Base-by-base conservation (phyloP, 2,113 vertebrate genomes). In the Oenanthe melanoleuca region DNA sequence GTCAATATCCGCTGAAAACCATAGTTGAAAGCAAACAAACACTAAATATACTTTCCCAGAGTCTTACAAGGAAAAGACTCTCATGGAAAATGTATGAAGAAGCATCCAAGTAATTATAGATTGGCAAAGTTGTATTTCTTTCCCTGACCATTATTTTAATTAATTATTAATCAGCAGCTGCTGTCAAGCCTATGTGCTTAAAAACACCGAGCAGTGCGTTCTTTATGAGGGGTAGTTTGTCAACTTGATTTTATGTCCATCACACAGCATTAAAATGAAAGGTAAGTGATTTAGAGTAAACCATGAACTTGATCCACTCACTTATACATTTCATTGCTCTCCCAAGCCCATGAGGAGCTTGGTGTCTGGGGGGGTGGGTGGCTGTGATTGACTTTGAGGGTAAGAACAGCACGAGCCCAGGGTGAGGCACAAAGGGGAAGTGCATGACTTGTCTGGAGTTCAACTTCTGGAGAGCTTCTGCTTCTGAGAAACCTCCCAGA, bases 21-120 rank as follows among this genome's bases (percentile, higher is more conserved):
- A 63, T 28, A 38, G 82, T 0, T 97, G 92, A 95, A 94, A 97
- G 86, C 86, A 96, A 96, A 86, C 72, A 91, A 94, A 96, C 75
- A 86, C 86, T 59, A 84, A 93, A 83, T 86, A 90, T n/a, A 92
- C 52, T 78, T 94, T 77, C 53, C 71, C 38, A 53, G 71, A 93
- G 17, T 49, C 64, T 82, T 83, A 86, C 67, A 93, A 90, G 88
- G 88, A 93, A 92, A 92, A 93, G 47, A 84, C n/a, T 69, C 86
- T 83, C 88, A 93, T 74, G 72, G 94, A 95, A 94, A 96, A 95
- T 84, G 56, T 10, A 95, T 80, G 77, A 93, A 83, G 67, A 63
- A 84, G 29, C 69, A 74, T 92, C 82, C 60, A 88, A 88, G 91
- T 84, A 94, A 92, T 96, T 61, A 90, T 34, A 88, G 45, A 85